Base-by-base conservation (phyloP, 2,113 vertebrate species). In the Clarias gariepinus region DNA sequence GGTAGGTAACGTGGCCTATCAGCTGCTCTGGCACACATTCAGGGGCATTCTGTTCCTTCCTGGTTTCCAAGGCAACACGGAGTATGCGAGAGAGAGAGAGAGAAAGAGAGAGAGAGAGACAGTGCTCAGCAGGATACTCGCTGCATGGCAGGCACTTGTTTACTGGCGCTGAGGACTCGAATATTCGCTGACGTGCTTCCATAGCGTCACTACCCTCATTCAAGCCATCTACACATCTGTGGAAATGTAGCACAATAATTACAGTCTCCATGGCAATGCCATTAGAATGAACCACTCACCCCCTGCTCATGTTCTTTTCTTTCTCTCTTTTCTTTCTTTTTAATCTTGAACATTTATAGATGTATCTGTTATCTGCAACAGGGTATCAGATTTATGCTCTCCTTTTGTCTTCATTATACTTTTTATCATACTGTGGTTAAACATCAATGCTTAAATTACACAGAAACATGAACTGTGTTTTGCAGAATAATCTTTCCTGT, bases 1-100 rank as follows among this genome's bases (percentile, higher is more conserved):
- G 23, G 25, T 85, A 69, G 66, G 83, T 53, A 74, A n/a, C 36
- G 47, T 66, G 86, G 87, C 89, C 84, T 86, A 83, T 82, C 86
- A 84, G 85, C 66, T 73, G 73, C 76, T 74, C 58, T n/a, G 57
- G n/a, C 81, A 74, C 81, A 86, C 81, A 83, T 90, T 89, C 77
- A 84, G 77, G 71, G 52, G 79, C 79, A 83, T 85, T 87, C 92
- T 88, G 74, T 78, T 86, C 91, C 93, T 91, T 91, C 91, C 90
- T 92, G 90, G 95, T 96, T 94, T 94, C 94, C 94, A 92, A 92
- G 94, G 92, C 91, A 95, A 96, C 94, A 92, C 91, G 74, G 41
- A 53, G 73, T n/a, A n/a, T n/a, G n/a, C 52, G 73, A 25, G 41
- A 73, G 68, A 36, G 68, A 36, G 68, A 71, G n/a, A 68, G 25